Conservation (phyloP, 1,140 invertebrate genomes). For the Diachasmimorpha longicaudata region DNA sequence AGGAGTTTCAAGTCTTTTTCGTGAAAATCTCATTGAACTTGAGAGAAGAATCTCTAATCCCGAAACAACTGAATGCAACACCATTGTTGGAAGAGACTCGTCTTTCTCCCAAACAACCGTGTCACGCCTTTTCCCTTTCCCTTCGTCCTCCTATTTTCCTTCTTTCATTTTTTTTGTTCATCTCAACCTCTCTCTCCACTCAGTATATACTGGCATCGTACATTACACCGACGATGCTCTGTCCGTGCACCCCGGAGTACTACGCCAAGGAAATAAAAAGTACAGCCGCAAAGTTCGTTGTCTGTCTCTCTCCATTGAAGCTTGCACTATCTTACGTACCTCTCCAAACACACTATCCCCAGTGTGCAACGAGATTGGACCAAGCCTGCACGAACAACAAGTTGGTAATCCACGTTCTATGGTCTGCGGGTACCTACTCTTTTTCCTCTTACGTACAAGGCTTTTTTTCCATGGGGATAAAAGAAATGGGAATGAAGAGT, state of each 20-base stretch:
- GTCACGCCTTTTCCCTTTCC: constrained; percentile 6
- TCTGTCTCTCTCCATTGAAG: neutral
- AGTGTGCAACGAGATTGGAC: constrained; percentile 17
- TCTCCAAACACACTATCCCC: neutral
- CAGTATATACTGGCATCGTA: neutral
- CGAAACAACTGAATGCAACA: constrained; percentile 11
- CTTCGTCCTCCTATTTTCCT: neutral
- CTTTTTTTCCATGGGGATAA: neutral
- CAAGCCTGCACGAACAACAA: constrained; percentile 23
- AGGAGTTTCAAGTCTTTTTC: neutral
- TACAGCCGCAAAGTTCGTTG: neutral
- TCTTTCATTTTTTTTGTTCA: neutral
- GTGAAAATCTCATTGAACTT: constrained; percentile 24
- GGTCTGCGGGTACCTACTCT: neutral
- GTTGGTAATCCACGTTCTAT: constrained; percentile 26
- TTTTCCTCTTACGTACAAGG: constrained; percentile 1
- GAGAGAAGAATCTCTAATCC: constrained; percentile 20
- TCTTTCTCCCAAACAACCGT: neutral
- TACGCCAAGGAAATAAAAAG: neutral
- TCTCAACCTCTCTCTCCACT: constrained; percentile 10
- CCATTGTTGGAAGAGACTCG: neutral
- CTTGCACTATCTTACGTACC: neutral
- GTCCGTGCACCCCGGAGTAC: neutral
- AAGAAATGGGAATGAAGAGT: constrained; percentile 1
- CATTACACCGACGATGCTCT: neutral